phyloP scores from a whole-genome alignment of 2,888 invertebrate species.

The Drosophila histrio region DNA sequence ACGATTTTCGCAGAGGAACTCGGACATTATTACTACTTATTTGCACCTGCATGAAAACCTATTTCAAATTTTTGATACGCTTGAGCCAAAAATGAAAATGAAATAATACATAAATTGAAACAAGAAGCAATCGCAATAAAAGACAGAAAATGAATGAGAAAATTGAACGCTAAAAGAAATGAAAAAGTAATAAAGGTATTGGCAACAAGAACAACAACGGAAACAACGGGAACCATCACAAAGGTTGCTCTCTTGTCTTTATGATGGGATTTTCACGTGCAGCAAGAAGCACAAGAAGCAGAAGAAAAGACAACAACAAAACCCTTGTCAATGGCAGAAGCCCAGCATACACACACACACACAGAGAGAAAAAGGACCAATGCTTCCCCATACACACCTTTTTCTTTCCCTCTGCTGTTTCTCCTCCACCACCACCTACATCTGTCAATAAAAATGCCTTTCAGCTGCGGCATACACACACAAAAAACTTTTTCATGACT shows the following conservation, averaged over 20 bases:
- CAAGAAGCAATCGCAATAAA: conserved; percentile 12
- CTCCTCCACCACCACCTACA: conserved; percentile 1
- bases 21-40: conserved; percentile 25
- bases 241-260: conserved; percentile 47
- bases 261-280: conserved; percentile 74
- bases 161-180: conserved; percentile 45
- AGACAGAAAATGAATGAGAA: conserved; percentile 10
- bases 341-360: conserved; percentile 21
- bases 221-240: conserved; percentile 3
- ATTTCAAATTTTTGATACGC: conserved; percentile 15
- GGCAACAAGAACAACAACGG: conserved; percentile 10
- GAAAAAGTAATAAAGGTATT: conserved; percentile 56
- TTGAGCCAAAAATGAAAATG: conserved; percentile 17
- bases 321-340: conserved; percentile 68
- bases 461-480: conserved; percentile 40
- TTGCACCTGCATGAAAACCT: conserved; percentile 23
- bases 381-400: not conserved
- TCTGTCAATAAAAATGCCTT: conserved; percentile 68
- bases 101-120: conserved; percentile 37
- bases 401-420: not conserved
- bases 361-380: conserved; percentile 16
- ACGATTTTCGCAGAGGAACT: conserved; percentile 19
- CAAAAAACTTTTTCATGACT: conserved; percentile 33
- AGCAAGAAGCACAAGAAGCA: conserved; percentile 15
- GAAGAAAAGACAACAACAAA: conserved; percentile 17